Evolutionary conservation across 2,113 vertebrate species (phyloP).

Genomic region (Crotalus horridus): DNA sequence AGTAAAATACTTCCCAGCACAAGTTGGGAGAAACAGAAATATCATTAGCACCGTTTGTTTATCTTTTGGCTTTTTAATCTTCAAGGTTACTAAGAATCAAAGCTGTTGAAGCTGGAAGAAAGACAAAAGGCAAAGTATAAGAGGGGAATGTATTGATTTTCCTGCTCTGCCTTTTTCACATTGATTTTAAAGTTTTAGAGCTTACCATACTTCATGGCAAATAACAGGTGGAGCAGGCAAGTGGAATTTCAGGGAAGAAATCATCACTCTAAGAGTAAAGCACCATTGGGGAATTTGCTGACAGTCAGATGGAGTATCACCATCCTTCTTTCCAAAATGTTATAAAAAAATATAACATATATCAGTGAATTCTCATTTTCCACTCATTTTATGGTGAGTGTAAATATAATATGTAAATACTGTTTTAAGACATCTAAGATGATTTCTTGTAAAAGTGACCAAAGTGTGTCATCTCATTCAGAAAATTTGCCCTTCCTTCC

Average conservation of each 20-base stretch:
- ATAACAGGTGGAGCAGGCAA: conserved; percentile 3
- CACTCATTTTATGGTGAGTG: neutral
- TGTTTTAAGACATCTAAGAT: neutral
- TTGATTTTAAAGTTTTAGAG: conserved; percentile 17
- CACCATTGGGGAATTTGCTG: neutral
- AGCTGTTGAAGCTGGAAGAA: conserved; percentile 46
- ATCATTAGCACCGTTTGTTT: conserved; percentile 67
- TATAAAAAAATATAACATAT: neutral
- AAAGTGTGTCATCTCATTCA: neutral
- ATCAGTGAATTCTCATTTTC: neutral
- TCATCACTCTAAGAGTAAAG: neutral
- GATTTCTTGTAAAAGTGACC: neutral
- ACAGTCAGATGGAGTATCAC: neutral
- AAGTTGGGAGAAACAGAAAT: conserved; percentile 64
- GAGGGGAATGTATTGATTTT: conserved; percentile 44
- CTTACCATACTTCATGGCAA: neutral
- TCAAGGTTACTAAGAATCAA: conserved; percentile 66
- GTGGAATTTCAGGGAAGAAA: conserved; percentile 15
- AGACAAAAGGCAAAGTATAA: conserved; percentile 15
- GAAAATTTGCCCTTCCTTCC: neutral
- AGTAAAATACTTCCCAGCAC: conserved; percentile 65
- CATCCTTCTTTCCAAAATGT: neutral
- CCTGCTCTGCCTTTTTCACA: conserved; percentile 1
- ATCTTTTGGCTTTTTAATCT: conserved; percentile 40
- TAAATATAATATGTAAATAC: neutral